Evolutionary conservation across 92 coral and sea anemone species (phyloP), one percentile per base, ranked within the genome.

Genomic region (Parazoanthus swiftii): DNA sequence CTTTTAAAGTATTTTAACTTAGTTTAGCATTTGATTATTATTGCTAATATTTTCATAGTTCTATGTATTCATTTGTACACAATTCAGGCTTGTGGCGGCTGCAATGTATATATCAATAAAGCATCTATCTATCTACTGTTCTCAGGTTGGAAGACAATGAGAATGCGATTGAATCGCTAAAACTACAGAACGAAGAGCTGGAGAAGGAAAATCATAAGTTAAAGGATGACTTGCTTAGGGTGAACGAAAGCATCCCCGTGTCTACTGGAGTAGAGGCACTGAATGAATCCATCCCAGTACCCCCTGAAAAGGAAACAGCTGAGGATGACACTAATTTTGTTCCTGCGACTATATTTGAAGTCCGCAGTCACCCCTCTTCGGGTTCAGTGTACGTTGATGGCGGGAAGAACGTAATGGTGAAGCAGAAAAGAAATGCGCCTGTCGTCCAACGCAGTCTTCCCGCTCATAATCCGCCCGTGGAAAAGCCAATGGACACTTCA

Each of bases 311-410:
- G 7, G 54, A n/a, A 77, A 13, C 63, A 20, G 26, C 18, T 33
- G 13, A 71, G 38, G 79, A 16, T 21, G 75, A 84, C 6, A 5
- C 78, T 36, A 74, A 29, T 48, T 48, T 84, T 46, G 79, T 84
- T 15, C 66, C 87, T 26, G 87, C 79, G 44, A 84, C 87, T n/a
- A 29, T 84, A 18, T 84, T 84, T 18, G 36, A 71, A 71, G 87
- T 84, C 46, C 87, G 87, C 6, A 48, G 74, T 25, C 87, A 71
- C 16, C 79, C 67, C n/a, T 46, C 86, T 6, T 83, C 77, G 10
- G 65, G 77, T 11, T 46, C 87, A 71, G 87, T 84, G 66, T 84
- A 84, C 25, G 74, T 84, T 10, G 87, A 84, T 70, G 78, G 67
- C 44, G 87, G 87, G 14, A 84, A 48, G 25, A 71, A 48, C 67